Evolutionary conservation across 2,797 vertebrate species (phyloP).

Genomic region (Hozukius guyotensis): DNA sequence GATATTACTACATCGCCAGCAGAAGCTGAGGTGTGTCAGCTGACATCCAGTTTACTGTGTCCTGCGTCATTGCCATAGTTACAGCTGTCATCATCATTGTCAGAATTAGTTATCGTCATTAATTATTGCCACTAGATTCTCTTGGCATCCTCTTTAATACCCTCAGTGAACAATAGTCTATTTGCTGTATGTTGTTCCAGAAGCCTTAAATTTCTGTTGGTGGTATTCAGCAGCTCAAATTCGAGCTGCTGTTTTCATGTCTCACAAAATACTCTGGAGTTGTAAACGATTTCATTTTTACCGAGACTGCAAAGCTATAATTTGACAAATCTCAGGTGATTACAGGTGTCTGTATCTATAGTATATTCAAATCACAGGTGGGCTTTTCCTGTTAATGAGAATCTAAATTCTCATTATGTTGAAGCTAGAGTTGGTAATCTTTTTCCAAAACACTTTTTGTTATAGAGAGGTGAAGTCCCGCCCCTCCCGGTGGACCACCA

Average conservation of each 20-base stretch:
- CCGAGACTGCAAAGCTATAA: background rate
- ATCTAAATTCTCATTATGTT: background rate
- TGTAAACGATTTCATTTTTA: background rate
- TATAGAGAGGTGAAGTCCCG: too few relatives aligned
- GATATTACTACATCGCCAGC: background rate
- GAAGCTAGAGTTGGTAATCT: background rate
- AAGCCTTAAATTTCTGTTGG: background rate
- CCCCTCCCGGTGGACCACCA: fast-evolving
- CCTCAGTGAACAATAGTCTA: background rate
- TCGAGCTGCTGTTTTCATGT: constrained; percentile 11
- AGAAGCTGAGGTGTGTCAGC: background rate
- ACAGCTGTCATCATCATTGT: background rate
- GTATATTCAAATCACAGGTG: background rate
- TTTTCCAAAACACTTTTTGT: background rate
- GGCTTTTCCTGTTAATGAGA: background rate
- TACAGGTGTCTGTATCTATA: background rate
- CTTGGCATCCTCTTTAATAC: background rate
- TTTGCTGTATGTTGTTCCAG: constrained; percentile 1
- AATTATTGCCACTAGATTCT: background rate
- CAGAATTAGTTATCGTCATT: background rate
- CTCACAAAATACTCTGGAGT: background rate
- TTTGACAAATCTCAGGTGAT: background rate
- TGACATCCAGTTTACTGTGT: background rate
- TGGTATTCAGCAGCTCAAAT: constrained; percentile 9
- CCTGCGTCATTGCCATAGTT: background rate